phyloP scores from a whole-genome alignment of 1,140 invertebrate genomes.

The Brachionus sp. region DNA sequence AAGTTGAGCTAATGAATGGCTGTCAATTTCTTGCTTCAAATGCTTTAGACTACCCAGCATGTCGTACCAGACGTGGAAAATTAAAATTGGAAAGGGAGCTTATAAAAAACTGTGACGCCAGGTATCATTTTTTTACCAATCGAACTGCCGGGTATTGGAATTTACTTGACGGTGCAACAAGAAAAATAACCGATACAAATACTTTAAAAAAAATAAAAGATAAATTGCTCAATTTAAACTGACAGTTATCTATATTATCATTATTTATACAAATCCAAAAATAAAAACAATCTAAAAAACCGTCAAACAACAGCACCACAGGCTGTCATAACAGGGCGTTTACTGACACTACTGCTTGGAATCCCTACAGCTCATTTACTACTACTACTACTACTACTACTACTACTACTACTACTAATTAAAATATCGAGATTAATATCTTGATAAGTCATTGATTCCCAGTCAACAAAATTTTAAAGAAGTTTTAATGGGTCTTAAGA shows the following conservation, averaged over 20 bases:
- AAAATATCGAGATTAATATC: too few relatives aligned
- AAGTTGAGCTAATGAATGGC: neutral
- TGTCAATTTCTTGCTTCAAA: neutral
- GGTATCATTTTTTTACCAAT: neutral
- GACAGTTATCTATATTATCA: too few relatives aligned
- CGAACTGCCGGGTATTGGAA: too few relatives aligned
- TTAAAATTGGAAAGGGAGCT: neutral
- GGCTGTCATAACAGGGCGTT: too few relatives aligned
- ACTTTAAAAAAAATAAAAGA: neutral
- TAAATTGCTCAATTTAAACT: neutral
- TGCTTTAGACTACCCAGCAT: neutral
- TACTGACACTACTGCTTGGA: too few relatives aligned
- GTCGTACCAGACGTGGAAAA: neutral
- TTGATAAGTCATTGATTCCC: too few relatives aligned
- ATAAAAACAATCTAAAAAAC: neutral
- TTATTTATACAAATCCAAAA: too few relatives aligned
- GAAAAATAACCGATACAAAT: neutral
- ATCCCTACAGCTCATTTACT: neutral
- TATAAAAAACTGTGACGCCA: neutral
- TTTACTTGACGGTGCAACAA: neutral
- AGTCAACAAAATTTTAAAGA: too few relatives aligned
- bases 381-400: neutral
- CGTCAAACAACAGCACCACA: neutral
- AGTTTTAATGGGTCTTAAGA: too few relatives aligned
- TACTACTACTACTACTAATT: too few relatives aligned